Evolutionary conservation across 2,888 invertebrate species (phyloP), one percentile per base, ranked within the genome.

Genomic region (Heteropelma amictum): DNA sequence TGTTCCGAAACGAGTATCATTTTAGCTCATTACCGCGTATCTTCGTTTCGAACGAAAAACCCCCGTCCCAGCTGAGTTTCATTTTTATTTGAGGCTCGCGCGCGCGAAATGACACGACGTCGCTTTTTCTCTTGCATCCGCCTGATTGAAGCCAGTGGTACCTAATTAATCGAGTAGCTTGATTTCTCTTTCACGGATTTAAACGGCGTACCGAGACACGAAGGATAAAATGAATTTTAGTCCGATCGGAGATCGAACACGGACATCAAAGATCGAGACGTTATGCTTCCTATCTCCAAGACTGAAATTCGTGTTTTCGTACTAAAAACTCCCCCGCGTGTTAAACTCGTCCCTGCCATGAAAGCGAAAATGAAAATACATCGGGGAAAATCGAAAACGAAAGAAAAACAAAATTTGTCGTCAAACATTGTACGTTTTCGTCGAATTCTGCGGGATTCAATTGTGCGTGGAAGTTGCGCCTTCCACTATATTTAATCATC

Each of bases 221-320:
- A 33, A 54, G 56, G n/a, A n/a, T n/a, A n/a, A n/a, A n/a, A n/a
- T n/a, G n/a, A n/a, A n/a, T n/a, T n/a, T n/a, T n/a, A n/a, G n/a
- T n/a, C n/a, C n/a, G n/a, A n/a, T n/a, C n/a, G n/a, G n/a, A n/a
- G n/a, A 75, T 61, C 71, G 67, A 17, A 54, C 47, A 17, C 23
- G 12, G 51, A 68, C 65, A 67, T 40, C 47, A 40, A 60, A 72
- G 58, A 78, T 77, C 78, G 78, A 65, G 74, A 71, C 21, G 6
- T 61, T 79, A 83, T 80, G 85, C 83, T 85, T 85, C 84, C 85
- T 82, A 81, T 76, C 78, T 79, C 79, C 81, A 84, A 85, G 85
- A 85, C 85, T 85, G 85, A 85, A 79, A 80, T 79, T 76, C 77
- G 82, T 77, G 78, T 80, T 82, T 79, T 21, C 5, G 77, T 40